Base-by-base conservation (phyloP, 2,888 invertebrate species). In the Colletes collaris region DNA sequence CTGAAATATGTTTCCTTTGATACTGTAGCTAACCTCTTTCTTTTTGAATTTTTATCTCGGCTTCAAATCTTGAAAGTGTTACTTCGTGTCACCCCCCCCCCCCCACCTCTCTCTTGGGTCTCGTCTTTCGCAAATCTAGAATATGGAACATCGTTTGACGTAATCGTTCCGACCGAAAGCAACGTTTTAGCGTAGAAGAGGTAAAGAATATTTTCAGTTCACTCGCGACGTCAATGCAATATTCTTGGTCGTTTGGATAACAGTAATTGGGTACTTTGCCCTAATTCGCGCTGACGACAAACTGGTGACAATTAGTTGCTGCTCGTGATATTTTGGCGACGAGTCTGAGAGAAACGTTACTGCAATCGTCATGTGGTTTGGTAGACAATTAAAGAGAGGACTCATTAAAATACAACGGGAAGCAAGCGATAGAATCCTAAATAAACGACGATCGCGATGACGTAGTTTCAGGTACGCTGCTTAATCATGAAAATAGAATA, bases 401-500 rank as follows among this genome's bases (percentile, higher is more conserved):
- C 58, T 71, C 60, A 64, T 80, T 70, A 76, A 77, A 74, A 55
- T 77, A 62, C 68, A 71, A 71, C 55, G 62, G 60, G 49, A 63
- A 44, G 27, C 27, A 27, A 27, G 50, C 49, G 58, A 52, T 67
- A n/a, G 74, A 79, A 65, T 73, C 67, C 67, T 56, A 70, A 65
- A 77, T 59, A 75, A 71, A 82, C 58, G 50, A 56, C 56, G 13
- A 66, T 67, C 50, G 27, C 40, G 56, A 46, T 62, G 8, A 35
- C 46, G 37, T 56, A 49, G 65, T 46, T 65, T 37, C 56, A 56
- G 59, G 65, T 64, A 19, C 10, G 55, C 27, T 49, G 56, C 49
- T 73, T 73, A 69, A 79, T 79, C 79, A 74, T 49, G 59, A 44
- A 69, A 71, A 83, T 83, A 73, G 82, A 83, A 79, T 82, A 79